Base-by-base conservation (phyloP, 2,797 vertebrate genomes). In the Manis pentadactyla region DNA sequence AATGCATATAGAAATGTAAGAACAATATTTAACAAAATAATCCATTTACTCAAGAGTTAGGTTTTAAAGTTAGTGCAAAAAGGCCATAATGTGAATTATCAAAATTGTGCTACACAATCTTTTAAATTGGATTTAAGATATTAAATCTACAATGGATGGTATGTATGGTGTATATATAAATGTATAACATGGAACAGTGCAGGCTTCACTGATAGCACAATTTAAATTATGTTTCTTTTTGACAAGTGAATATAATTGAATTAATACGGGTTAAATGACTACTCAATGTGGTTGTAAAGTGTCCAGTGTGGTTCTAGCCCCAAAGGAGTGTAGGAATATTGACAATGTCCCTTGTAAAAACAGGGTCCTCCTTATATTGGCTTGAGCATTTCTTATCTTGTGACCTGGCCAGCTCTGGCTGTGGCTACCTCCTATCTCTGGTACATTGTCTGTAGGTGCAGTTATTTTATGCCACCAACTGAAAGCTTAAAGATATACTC, bases 391-490 rank as follows among this genome's bases (percentile, higher is more conserved):
- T 69, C 42, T 95, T 34, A 7, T 42, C 83, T 84, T 71, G 59
- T 74, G 66, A 31, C 66, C 51, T 75, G 91, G 34, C 64, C 53
- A n/a, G 64, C 90, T 78, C 64, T 64, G 46, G 37, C 61, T 7
- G 4, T 42, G 84, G 31, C 78, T 19, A 15, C 69, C 59, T 94
- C 74, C 42, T 84, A 17, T 69, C 81, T 77, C 83, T 87, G 64
- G 63, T 78, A 31, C n/a, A 7, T 93, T 87, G 93, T 90, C 37
- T 86, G 21, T 79, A 46, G 69, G 86, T 68, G 68, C 66, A 31
- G 21, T 93, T 96, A 64, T 90, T 97, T 95, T 74, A 77, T 87
- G 79, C 78, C 29, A 63, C 31, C 42, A 39, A 29, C 49, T 31
- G 23, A 27, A 87, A 90, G 57, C 64, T 34, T 27, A 66, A 87